Evolutionary conservation across 2,797 vertebrate genomes (phyloP), one percentile per base, ranked within the genome.

Genomic region (Periparus ater): DNA sequence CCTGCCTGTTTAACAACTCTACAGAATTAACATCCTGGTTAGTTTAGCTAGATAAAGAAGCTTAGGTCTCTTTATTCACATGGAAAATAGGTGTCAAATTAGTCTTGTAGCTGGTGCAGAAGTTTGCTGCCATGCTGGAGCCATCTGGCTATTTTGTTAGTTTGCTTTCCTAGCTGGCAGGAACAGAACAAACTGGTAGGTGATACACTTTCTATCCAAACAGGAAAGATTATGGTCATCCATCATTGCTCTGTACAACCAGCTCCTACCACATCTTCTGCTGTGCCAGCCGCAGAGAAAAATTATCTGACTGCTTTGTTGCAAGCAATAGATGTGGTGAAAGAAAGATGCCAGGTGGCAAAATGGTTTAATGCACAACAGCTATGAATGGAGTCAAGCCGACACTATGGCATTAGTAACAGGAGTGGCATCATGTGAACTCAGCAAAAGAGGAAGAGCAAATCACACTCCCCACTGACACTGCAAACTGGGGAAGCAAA

Each of bases 131-230:
- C 38, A 15, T 32, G 65, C 13, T 66, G 84, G 47, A 92, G 68
- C 78, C 50, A 76, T 29, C 50, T 54, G 60, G 86, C 47, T 95
- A 22, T 77, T 96, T 88, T 89, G 73, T 89, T 94, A 72, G 68
- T 62, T 94, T 92, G 63, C 66, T 95, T 80, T 89, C 86, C 75
- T 95, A 90, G 55, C 87, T 94, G 75, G 55, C 75, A 93, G 51
- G 44, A 93, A 87, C 57, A 71, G 92, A 92, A 94, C 63, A 97
- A 94, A 94, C 95, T 83, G 93, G 71, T 89, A 94, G 96, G 79
- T 95, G 91, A 93, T 71, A 63, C 74, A 85, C 86, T 94, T 94
- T 92, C 79, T 92, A 73, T 83, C 89, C 86, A 94, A 90, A 82
- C 47, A 91, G 27, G 20, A 29, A 44, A 42, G 51, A 95, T 74